These are phyloP conservation scores for Phyllotreta cruciferae DNA, from an alignment of 2,888 invertebrate species.

Conservation along the genomic window DNA sequence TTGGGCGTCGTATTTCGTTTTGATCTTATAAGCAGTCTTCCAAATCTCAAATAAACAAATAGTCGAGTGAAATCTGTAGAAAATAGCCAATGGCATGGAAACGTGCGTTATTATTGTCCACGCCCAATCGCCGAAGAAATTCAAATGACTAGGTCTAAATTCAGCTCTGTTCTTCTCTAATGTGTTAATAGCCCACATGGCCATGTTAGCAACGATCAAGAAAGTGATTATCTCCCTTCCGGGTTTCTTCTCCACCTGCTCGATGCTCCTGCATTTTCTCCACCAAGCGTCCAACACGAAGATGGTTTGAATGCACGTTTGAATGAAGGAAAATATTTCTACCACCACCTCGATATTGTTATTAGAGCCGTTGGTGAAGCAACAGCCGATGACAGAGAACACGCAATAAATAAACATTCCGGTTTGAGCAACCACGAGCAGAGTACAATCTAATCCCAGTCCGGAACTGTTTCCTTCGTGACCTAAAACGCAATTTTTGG, in stretches of 20 bases:
- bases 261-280: constrained; percentile 74
- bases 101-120: constrained; percentile 92
- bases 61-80: constrained; percentile 90
- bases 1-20: constrained; percentile 46
- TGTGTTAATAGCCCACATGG: constrained; percentile 87
- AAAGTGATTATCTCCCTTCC: constrained; percentile 88
- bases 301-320: constrained; percentile 81
- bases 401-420: constrained; percentile 89
- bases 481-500: constrained; percentile 23
- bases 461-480: constrained; percentile 57
- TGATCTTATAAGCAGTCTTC: constrained; percentile 87
- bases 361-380: constrained; percentile 64
- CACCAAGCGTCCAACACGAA: constrained; percentile 80
- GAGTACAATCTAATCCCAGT: constrained; percentile 80
- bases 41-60: constrained; percentile 93
- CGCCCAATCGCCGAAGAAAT: constrained; percentile 86
- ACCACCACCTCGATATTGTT: constrained; percentile 68
- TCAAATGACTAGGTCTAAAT: constrained; percentile 80
- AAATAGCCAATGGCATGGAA: constrained; percentile 87
- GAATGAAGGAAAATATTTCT: constrained; percentile 76
- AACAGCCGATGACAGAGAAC: constrained; percentile 84
- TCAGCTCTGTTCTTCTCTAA: constrained; percentile 84
- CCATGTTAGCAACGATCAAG: constrained; percentile 79
- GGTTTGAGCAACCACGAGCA: constrained; percentile 85
- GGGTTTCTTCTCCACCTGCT: constrained; percentile 77